Evolutionary conservation across 2,113 vertebrate genomes (phyloP), one percentile per base, ranked within the genome.

Genomic region (Ia io): DNA sequence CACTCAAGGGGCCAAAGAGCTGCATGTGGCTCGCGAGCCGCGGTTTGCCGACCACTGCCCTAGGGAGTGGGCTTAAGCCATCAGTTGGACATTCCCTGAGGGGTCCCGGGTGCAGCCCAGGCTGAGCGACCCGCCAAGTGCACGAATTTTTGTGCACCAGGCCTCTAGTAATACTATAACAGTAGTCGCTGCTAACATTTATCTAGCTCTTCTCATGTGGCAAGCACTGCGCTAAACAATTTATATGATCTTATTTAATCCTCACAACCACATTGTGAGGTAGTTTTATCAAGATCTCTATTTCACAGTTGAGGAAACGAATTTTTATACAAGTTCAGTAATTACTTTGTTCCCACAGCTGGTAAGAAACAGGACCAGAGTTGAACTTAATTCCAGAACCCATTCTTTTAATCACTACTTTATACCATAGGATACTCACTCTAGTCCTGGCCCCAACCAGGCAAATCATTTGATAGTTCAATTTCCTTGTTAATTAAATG

Each of bases 401-500:
- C 30, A 30, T n/a, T 47, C 89, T 94, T 25, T 20, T 70, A 56
- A 80, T 87, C 88, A 93, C 70, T 71, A 37, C 22, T 84, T 25
- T 47, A 86, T 56, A 70, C 23, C 71, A 22, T 8, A 90, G 74
- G 70, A 96, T 90, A 84, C 30, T 30, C 47, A 77, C 32, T 94
- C 61, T 53, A 30, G 42, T 91, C 53, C 84, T 84, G 69, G 6
- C 42, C 87, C 69, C 69, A 87, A 74, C 13, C 30, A 92, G 77
- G 51, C 70, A 85, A 84, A 53, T 61, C 37, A 51, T 32, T 51
- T 71, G 37, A 94, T n/a, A 89, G 42, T 28, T 69, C 77, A 56
- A 74, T 94, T 78, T 93, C 56, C 85, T 83, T 94, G 83, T 78
- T 91, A 90, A 90, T 92, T 88, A 96, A 95, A 74, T n/a, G 56